Evolutionary conservation across 2,113 vertebrate genomes (phyloP), one percentile per base, ranked within the genome.

Genomic region (Jaculus jaculus): DNA sequence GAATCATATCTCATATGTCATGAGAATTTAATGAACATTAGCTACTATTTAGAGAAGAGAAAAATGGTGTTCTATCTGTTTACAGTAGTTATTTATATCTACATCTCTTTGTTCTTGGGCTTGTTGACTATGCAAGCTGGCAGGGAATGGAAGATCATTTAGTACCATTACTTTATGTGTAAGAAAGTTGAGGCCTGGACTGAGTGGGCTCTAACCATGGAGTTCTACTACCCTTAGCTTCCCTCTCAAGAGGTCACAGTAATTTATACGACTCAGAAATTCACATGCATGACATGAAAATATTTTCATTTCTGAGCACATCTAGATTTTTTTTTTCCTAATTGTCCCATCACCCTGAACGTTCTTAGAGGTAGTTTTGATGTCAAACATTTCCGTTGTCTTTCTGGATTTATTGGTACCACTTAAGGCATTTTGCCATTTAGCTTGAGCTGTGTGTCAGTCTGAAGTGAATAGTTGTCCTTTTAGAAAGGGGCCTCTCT

Each of bases 321-420:
- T 74, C 60, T 3, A 73, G 58, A 39, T 77, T 79, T 91, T 93
- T 34, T 79, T n/a, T n/a, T 75, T 91, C 54, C 80, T 61, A 88
- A 37, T 37, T 65, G 32, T 42, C 42, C 54, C 69, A 93, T 58
- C 30, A 88, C 32, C n/a, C 32, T 81, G 39, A 77, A 77, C 89
- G 87, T 37, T 74, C 32, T 86, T 63, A 66, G 72, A 47, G 61
- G 51, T 20, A 73, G 18, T 88, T 77, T 80, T 83, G 51, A 93
- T n/a, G 37, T 88, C 77, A 81, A 60, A 75, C 18, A 58, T 80
- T 92, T 90, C 72, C 28, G 20, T 87, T 37, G 58, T 86, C 82
- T 80, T 80, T 6, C 39, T 72, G 63, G 81, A 16, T 28, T 84
- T 34, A 69, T 60, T 58, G 28, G 15, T 78, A 89, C 66, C 63